Conservation (phyloP, 2,888 invertebrate genomes). For the Drosophila anomalata region DNA sequence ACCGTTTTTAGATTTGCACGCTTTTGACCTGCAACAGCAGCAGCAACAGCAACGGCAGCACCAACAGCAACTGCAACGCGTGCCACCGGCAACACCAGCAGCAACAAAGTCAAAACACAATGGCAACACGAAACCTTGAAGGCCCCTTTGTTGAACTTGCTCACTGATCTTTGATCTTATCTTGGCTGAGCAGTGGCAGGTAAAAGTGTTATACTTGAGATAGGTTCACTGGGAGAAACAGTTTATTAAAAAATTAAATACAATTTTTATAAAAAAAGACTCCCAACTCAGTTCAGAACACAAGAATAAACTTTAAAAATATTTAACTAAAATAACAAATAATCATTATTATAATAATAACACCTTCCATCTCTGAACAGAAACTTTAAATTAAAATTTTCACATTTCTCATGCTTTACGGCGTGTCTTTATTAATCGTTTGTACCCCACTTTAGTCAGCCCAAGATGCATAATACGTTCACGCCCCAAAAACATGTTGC, state of each 20-base stretch:
- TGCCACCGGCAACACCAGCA: conserved; percentile 55
- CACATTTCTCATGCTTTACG: conserved; percentile 44
- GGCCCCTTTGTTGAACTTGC: conserved; percentile 57
- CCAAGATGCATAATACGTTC: conserved; percentile 33
- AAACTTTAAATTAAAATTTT: conserved; percentile 64
- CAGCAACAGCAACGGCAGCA: conserved; percentile 13
- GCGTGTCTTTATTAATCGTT: conserved; percentile 55
- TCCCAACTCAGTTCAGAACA: no score
- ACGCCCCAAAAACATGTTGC: conserved; percentile 62
- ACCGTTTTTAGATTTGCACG: conserved; percentile 70
- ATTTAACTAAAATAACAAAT: not conserved
- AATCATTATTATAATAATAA: not conserved
- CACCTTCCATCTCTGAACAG: not conserved
- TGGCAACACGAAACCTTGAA: conserved; percentile 63
- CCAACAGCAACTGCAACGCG: conserved; percentile 39
- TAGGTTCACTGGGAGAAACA: conserved; percentile 7
- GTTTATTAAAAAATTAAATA: not conserved
- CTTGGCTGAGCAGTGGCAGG: conserved; percentile 27
- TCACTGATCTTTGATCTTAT: conserved; percentile 71
- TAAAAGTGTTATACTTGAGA: conserved; percentile 59
- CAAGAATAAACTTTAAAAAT: not conserved
- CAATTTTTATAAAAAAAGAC: no score
- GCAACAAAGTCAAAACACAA: conserved; percentile 32
- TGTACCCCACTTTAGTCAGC: conserved; percentile 12
- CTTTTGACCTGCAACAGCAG: conserved; percentile 67